Evolutionary conservation across 2,113 vertebrate species (phyloP).

Genomic region (Mionectes macconnelli): DNA sequence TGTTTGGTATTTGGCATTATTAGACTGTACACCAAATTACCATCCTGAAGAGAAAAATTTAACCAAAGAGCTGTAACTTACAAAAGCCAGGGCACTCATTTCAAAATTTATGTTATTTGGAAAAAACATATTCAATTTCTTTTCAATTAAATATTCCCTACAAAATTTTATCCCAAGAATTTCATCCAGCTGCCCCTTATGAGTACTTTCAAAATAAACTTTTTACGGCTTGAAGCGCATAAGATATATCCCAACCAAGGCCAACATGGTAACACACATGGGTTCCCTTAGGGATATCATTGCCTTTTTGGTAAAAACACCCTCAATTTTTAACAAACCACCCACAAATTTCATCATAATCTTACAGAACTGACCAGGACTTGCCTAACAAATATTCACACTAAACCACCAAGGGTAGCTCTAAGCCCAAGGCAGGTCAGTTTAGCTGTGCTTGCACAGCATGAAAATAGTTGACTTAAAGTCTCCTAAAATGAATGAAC

Average conservation of each 20-base stretch:
- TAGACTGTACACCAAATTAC: not conserved
- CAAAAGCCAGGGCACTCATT: not conserved
- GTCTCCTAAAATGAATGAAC: not conserved
- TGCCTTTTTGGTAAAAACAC: not conserved
- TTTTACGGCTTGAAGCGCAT: not conserved
- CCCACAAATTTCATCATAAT: not conserved
- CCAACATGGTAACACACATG: not conserved
- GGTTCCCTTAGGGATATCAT: not conserved
- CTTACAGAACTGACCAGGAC: not conserved
- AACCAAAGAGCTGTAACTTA: not conserved
- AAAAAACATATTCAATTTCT: not conserved
- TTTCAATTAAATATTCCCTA: not conserved
- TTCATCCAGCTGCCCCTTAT: not conserved
- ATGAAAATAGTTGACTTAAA: not conserved
- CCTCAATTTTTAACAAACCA: not conserved
- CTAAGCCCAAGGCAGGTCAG: not conserved
- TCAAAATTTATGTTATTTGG: not conserved
- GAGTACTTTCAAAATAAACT: not conserved
- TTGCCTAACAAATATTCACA: not conserved
- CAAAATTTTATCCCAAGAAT: not conserved
- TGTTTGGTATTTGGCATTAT: not conserved
- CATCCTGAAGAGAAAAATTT: not conserved
- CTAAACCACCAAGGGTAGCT: not conserved
- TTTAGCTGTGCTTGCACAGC: too few relatives aligned
- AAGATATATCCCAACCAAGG: not conserved